Evolutionary conservation across 2,888 invertebrate species (phyloP), one percentile per base, ranked within the genome.

Genomic region (Phytoseiulus persimilis): DNA sequence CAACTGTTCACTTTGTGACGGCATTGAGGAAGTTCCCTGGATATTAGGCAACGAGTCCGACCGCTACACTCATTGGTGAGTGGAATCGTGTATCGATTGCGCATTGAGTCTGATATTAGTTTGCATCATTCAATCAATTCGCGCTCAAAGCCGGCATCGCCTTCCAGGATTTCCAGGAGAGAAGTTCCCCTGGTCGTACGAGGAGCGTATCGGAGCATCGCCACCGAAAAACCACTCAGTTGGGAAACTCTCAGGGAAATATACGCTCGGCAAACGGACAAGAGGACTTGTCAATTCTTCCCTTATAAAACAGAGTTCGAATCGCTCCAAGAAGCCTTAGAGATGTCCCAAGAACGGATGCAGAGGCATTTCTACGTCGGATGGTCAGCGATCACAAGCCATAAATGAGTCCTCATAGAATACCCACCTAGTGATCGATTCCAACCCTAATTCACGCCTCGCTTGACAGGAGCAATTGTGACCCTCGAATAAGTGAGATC

Each of bases 391-490:
- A 23, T 84, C 18, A 3, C 39, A 6, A 39, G 9, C 39, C 39
- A 39, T 39, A n/a, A n/a, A n/a, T n/a, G n/a, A n/a, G n/a, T n/a
- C n/a, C n/a, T n/a, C n/a, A n/a, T n/a, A n/a, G n/a, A n/a, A n/a
- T n/a, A n/a, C n/a, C n/a, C n/a, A n/a, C n/a, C n/a, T n/a, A n/a
- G n/a, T n/a, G n/a, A n/a, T 39, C 39, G 9, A 9, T 39, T 3
- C 39, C 9, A 39, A 39, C 87, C 11, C 45, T 33, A 11, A 33
- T 28, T 14, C 65, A 11, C 14, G 9, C 1, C 65, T 65, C 18
- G 1, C 32, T 9, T 0, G 31, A 11, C 92, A 95, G 98, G 98
- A 98, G 97, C 92, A 98, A 98, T 92, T 98, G 98, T 92, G 96
- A 97, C 92, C 95, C 96, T 46, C 94, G 95, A 89, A 96, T 96